Percentiles rank a stretch among this genome's conserved stretches.
These are phyloP conservation scores for Orientallactaga bullata DNA, from an alignment of 2,113 vertebrate species.

Conservation along the genomic window DNA sequence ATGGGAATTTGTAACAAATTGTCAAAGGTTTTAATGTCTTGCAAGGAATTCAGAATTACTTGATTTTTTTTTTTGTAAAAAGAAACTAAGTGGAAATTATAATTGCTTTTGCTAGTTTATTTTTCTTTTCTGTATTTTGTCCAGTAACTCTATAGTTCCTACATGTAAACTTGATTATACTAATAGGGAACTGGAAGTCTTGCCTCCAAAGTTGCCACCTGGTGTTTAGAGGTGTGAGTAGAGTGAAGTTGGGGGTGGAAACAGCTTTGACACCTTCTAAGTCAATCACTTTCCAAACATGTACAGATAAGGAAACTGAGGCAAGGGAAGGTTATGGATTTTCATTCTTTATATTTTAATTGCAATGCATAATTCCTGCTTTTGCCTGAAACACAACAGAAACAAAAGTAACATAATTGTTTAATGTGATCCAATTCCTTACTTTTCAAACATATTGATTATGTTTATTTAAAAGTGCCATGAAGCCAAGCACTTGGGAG, in stretches of 20 bases:
- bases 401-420: background rate
- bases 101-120: background rate
- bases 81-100: background rate
- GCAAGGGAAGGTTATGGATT: background rate
- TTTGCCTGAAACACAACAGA: background rate
- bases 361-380: background rate
- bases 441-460: background rate
- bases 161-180: background rate
- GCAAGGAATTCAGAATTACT: constrained; percentile 3
- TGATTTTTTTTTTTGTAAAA: background rate
- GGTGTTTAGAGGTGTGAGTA: background rate
- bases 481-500: too few species aligned
- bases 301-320: background rate
- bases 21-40: background rate
- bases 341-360: background rate
- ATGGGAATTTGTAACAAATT: background rate
- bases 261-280: background rate
- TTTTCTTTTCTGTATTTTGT: background rate
- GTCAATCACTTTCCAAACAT: background rate
- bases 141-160: background rate
- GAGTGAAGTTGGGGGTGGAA: background rate
- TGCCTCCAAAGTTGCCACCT: background rate
- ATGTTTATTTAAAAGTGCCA: background rate
- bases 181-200: background rate
- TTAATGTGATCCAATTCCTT: background rate